A percentile compares a stretch with the other conserved stretches of the same genome.
Evolutionary conservation across 2,113 vertebrate species (phyloP).

Genomic region (Cebus imitator): DNA sequence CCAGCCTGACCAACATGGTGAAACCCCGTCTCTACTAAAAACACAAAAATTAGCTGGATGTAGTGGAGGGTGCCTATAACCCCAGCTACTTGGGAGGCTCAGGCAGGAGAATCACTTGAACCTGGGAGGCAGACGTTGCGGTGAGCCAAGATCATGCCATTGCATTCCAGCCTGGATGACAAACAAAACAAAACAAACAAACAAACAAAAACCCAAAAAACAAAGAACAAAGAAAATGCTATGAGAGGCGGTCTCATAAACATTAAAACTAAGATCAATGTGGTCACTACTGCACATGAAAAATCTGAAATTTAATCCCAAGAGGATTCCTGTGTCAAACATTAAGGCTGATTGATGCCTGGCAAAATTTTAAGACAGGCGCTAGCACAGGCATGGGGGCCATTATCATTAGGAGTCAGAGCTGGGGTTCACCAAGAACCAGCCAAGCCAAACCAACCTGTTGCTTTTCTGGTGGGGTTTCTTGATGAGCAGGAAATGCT

Average conservation of each 20-base stretch:
- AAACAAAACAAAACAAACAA: no score
- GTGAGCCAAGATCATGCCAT: no score
- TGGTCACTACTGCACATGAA: neutral
- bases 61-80: no score
- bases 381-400: neutral
- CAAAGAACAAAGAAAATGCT: neutral
- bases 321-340: neutral
- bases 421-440: neutral
- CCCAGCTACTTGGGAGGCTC: no score
- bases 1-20: no score
- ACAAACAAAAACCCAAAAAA: no score
- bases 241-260: neutral
- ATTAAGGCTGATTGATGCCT: neutral
- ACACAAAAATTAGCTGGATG: no score
- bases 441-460: neutral
- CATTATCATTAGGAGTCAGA: neutral
- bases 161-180: no score
- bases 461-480: neutral
- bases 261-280: neutral
- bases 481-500: neutral
- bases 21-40: no score
- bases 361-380: neutral
- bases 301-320: neutral
- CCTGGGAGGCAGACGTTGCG: no score
- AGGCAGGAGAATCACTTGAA: no score